Evolutionary conservation across 2,113 vertebrate genomes (phyloP), one percentile per base, ranked within the genome.

Genomic region (Climacteris rufus): DNA sequence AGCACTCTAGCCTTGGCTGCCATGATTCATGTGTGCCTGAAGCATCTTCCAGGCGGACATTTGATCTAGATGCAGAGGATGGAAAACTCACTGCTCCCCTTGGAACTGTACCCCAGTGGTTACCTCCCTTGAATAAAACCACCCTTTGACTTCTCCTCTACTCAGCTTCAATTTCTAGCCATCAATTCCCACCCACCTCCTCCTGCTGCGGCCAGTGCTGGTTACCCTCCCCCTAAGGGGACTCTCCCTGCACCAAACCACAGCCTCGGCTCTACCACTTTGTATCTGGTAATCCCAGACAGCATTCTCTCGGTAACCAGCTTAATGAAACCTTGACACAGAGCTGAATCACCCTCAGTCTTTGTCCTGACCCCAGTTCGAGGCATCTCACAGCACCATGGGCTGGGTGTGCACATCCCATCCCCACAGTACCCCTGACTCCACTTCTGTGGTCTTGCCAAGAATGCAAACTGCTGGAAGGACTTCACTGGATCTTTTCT

Each of bases 11-110:
- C 50, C 82, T 76, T 83, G 88, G 71, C 79, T 93, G 75, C 45
- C 37, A 30, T 27, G 49, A 68, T 83, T 68, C 79, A 82, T 0
- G 9, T 72, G 84, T 57, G 78, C 89, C 78, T 94, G 42, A 84
- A 87, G 84, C 93, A 91, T 84, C 87, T 75, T 75, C 69, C 93
- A 95, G 72, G 76, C 40, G 66, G 93, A 89, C 28, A 79, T 79
- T 33, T 76, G 72, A 91, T 82, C 69, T 28, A 71, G 56, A 57
- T 50, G 31, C 28, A 75, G 45, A 39, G 17, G 52, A 87, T 0
- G 4, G 61, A 87, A 92, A 94, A 82, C 60, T 69, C 57, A 82
- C 57, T 57, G 44, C 45, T 80, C 23, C 52, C 63, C 68, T 80
- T 87, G 61, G 74, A 92, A 87, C 37, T 53, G 52, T 19, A 91